Conservation (phyloP, 2,797 vertebrate genomes). For the Falco novaeseelandiae region DNA sequence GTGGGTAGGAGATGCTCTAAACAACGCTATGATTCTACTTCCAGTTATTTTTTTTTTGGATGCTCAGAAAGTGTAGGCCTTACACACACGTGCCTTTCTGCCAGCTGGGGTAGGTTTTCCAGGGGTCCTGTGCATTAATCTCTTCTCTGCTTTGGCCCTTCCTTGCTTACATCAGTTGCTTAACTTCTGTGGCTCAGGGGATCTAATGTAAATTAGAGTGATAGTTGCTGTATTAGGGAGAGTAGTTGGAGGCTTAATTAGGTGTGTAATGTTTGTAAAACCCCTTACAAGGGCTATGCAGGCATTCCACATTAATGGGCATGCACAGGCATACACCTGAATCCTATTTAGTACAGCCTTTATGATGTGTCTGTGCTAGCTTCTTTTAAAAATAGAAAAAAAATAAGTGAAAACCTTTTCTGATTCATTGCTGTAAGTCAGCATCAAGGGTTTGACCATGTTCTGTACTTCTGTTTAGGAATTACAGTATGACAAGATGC, state of each 20-base stretch:
- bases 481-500: neutral
- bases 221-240: neutral
- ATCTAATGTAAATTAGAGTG: neutral
- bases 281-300: neutral
- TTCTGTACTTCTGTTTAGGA: neutral
- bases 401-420: neutral
- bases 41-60: neutral
- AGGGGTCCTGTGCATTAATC: neutral
- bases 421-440: neutral
- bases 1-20: neutral
- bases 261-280: neutral
- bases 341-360: neutral
- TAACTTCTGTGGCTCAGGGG: neutral
- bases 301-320: accelerated
- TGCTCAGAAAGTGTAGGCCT: neutral
- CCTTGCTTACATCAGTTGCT: neutral
- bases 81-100: neutral
- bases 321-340: neutral
- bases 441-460: no score
- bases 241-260: neutral
- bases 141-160: neutral
- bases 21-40: neutral
- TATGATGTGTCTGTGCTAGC: neutral
- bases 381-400: neutral
- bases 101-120: neutral